A percentile compares a stretch with the other conserved stretches of the same genome.
Evolutionary conservation across 23 tunicate species (phyloP).

Genomic region (Styela clava): DNA sequence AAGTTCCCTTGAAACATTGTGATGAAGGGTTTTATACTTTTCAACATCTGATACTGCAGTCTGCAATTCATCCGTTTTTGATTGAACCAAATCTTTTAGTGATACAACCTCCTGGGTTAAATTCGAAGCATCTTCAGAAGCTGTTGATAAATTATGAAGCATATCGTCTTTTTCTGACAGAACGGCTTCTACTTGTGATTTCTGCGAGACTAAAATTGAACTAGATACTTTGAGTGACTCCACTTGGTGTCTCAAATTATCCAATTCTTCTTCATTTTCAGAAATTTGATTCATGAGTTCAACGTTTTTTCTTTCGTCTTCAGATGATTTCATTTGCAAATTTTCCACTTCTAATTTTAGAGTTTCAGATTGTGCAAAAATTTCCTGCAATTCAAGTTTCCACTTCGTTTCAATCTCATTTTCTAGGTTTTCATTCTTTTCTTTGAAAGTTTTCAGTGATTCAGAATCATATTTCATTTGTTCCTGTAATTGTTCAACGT

Average conservation of each 20-base stretch:
- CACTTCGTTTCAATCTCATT: not conserved
- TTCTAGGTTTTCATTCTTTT: not conserved
- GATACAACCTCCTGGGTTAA: not conserved
- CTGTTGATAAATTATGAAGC: not conserved
- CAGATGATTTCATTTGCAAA: not conserved
- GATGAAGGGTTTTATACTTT: not conserved
- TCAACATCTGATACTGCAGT: not conserved
- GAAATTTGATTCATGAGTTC: not conserved
- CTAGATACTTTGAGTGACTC: not conserved
- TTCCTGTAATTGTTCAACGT: not conserved
- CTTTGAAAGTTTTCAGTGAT: not conserved
- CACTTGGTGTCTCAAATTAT: conserved; percentile 33
- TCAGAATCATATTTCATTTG: not conserved
- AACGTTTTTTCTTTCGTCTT: not conserved
- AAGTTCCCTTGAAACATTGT: not conserved
- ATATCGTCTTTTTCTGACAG: not conserved
- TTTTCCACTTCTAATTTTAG: not conserved
- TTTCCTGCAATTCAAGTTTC: not conserved
- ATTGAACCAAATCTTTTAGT: not conserved
- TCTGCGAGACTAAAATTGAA: not conserved
- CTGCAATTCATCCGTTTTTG: not conserved
- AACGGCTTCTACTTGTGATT: not conserved
- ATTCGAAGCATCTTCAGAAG: conserved; percentile 2
- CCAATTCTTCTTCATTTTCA: conserved; percentile 24
- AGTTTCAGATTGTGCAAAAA: not conserved